These are phyloP conservation scores for Bombyx huttoni DNA, from an alignment of 2,888 invertebrate species.

Conservation along the genomic window DNA sequence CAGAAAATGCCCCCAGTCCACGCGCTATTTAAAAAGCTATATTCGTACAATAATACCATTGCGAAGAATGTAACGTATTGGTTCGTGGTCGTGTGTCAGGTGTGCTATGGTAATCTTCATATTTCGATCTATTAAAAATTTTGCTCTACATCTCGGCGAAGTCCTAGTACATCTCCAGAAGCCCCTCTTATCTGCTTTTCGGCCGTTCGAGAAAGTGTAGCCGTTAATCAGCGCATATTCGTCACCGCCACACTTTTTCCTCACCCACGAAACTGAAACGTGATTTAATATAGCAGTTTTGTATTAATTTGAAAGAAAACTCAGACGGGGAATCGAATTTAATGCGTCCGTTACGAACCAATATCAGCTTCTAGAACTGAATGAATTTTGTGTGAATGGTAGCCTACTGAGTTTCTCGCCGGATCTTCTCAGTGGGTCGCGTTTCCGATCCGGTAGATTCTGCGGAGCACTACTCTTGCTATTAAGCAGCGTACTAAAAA, in stretches of 20 bases:
- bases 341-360: too few species aligned
- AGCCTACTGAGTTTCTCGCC: too few species aligned
- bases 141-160: slow-evolving; percentile 2
- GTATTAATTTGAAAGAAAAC: too few species aligned
- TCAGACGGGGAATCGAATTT: too few species aligned
- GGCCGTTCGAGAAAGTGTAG: slow-evolving; percentile 9
- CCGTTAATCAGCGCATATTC: slow-evolving; percentile 2
- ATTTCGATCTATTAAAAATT: not conserved
- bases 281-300: too few species aligned
- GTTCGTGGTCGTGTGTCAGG: slow-evolving; percentile 1
- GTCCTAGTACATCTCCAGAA: slow-evolving; percentile 11
- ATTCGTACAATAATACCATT: not conserved
- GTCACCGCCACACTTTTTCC: not conserved
- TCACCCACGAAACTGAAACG: slow-evolving; percentile 4
- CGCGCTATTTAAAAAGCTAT: not conserved
- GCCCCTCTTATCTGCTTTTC: not conserved
- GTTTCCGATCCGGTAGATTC: too few species aligned
- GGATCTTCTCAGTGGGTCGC: too few species aligned
- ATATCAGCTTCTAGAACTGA: too few species aligned
- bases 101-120: not conserved
- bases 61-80: not conserved
- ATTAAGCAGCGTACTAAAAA: too few species aligned
- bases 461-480: too few species aligned
- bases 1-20: too few species aligned
- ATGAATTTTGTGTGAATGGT: too few species aligned